Conservation (phyloP, 2,888 invertebrate genomes). For the Sisyra nigra region DNA sequence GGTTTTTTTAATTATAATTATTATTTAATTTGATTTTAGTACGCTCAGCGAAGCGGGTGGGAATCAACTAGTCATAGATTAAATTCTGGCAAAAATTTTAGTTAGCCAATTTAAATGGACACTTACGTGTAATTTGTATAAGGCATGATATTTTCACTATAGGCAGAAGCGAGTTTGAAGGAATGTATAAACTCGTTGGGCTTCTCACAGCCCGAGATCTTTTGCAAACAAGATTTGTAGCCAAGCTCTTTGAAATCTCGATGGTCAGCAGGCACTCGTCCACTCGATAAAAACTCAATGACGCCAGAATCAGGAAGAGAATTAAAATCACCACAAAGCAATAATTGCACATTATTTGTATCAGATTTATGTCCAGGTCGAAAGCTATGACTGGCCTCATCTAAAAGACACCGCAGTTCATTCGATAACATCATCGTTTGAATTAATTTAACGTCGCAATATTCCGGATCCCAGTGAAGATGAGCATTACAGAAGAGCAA, state of each 20-base stretch:
- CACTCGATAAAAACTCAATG: constrained; percentile 84
- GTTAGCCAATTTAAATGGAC: constrained; percentile 6
- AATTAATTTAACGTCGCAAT: constrained; percentile 96
- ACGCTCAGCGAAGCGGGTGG: too few species aligned
- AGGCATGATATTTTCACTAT: constrained; percentile 91
- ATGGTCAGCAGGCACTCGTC: constrained; percentile 81
- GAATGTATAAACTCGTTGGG: constrained; percentile 85
- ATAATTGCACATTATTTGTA: constrained; percentile 68
- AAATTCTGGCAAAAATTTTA: too few species aligned
- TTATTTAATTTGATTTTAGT: too few species aligned
- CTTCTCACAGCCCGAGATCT: constrained; percentile 76
- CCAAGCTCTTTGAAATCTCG: constrained; percentile 92
- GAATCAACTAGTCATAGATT: too few species aligned
- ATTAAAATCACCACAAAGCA: constrained; percentile 97
- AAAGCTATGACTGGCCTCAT: constrained; percentile 69
- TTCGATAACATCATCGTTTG: constrained; percentile 98
- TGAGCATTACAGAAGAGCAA: constrained; percentile 95
- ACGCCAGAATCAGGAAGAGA: constrained; percentile 97
- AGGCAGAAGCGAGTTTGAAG: constrained; percentile 89
- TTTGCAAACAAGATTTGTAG: constrained; percentile 80
- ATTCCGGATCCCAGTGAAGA: constrained; percentile 99
- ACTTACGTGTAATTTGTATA: constrained; percentile 96
- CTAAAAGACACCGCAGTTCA: constrained; percentile 75
- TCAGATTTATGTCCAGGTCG: constrained; percentile 56
- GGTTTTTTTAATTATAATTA: too few species aligned